These are phyloP conservation scores for Chymomyza amoena DNA, from an alignment of 2,888 invertebrate species.

Conservation along the genomic window DNA sequence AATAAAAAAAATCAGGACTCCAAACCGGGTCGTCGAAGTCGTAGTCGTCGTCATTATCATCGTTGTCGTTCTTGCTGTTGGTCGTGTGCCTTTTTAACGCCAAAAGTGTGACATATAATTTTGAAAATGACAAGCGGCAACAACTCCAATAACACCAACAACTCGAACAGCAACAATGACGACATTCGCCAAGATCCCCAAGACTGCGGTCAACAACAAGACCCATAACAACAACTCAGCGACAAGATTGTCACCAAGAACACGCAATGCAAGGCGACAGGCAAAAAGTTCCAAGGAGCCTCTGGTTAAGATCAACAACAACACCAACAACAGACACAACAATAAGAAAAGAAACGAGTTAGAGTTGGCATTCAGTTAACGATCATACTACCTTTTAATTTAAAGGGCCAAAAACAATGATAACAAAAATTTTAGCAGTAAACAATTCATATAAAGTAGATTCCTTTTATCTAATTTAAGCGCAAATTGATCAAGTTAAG, in stretches of 20 bases:
- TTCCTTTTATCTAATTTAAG: not conserved
- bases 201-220: slow-evolving; percentile 14
- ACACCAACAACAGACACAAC: slow-evolving; percentile 32
- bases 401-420: not conserved
- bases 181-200: slow-evolving; percentile 29
- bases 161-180: slow-evolving; percentile 31
- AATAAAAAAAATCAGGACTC: slow-evolving; percentile 74
- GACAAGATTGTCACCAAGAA: slow-evolving; percentile 61
- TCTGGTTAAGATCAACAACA: not conserved
- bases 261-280: not conserved
- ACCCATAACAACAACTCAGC: slow-evolving; percentile 64
- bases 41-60: slow-evolving; percentile 24
- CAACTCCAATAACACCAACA: slow-evolving; percentile 44
- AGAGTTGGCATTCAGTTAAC: slow-evolving; percentile 51
- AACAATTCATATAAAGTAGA: not conserved
- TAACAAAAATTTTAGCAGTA: not conserved
- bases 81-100: slow-evolving; percentile 71
- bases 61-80: slow-evolving; percentile 17
- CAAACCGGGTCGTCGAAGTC: slow-evolving; percentile 61
- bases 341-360: slow-evolving; percentile 26
- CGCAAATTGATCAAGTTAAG: not conserved
- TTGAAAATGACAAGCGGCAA: slow-evolving; percentile 68
- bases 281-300: not conserved
- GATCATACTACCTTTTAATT: slow-evolving; percentile 46
- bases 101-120: slow-evolving; percentile 73